Base-by-base conservation (phyloP, 2,113 vertebrate genomes). In the Xiphophorus couchianus region DNA sequence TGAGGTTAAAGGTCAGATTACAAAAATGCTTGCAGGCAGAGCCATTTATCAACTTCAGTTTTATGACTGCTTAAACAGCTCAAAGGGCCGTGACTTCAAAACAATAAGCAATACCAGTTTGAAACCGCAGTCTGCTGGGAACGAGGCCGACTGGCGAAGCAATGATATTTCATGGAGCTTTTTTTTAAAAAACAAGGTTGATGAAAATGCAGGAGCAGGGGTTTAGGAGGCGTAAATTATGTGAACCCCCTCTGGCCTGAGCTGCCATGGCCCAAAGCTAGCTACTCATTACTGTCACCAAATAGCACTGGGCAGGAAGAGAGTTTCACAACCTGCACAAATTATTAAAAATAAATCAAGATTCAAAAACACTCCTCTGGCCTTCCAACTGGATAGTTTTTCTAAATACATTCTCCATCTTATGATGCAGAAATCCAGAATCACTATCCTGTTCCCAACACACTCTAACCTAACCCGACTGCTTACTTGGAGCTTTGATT, bases 71-170 rank as follows among this genome's bases (percentile, higher is more conserved):
- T 25, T 33, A 69, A 33, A 80, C 81, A 65, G 71, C 28, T 9
- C n/a, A 15, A 33, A 79, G 74, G 85, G 90, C 81, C 80, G 2
- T 1, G 77, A 83, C 80, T 78, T 84, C 75, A 68, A 84, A 85
- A 86, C 80, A 91, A 87, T 84, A 91, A 91, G 74, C 82, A 84
- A 83, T 77, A 85, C 69, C 81, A 73, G 37, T 67, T 19, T 76
- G 78, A 82, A 75, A 60, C 31, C 1, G 2, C 25, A 3, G 85
- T 61, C 71, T 63, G 54, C 25, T 51, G 29, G 58, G 73, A 71
- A 70, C 77, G 71, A 87, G 82, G 87, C 87, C 82, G 66, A 67
- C 71, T 30, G 51, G 28, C 37, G 67, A 74, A 77, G 74, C 5
- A 35, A 2, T 25, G 60, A 68, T 79, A 51, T 76, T 58, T 80